These are phyloP conservation scores for Petroica traversi DNA, from an alignment of 2,113 vertebrate species.

Conservation along the genomic window DNA sequence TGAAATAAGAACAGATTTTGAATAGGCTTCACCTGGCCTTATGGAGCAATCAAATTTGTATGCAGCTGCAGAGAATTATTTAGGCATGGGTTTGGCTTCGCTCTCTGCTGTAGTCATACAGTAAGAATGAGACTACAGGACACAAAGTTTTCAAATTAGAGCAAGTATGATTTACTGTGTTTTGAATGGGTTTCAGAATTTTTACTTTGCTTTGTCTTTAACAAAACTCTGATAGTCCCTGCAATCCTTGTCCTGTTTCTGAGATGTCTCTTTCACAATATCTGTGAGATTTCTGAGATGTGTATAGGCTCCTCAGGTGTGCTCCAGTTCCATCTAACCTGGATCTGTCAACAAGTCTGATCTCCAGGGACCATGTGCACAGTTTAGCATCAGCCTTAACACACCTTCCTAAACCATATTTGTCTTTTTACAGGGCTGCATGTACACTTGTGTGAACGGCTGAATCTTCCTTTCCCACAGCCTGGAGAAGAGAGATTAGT, in stretches of 20 bases:
- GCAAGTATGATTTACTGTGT: neutral
- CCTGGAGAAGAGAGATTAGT: neutral
- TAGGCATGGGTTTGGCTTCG: neutral
- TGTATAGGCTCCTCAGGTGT: neutral
- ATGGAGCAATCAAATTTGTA: neutral
- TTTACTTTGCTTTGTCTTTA: neutral
- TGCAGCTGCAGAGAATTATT: neutral
- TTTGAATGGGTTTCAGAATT: neutral
- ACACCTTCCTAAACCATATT: rapidly evolving
- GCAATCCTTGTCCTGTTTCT: neutral
- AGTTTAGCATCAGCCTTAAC: neutral
- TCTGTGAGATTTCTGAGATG: neutral
- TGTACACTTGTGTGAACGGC: neutral
- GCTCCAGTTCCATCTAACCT: rapidly evolving
- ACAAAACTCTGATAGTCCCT: neutral
- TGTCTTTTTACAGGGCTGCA: neutral
- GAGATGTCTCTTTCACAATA: neutral
- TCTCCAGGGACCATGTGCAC: neutral
- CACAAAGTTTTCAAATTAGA: neutral
- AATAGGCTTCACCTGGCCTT: neutral
- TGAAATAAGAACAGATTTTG: neutral
- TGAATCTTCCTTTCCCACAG: neutral
- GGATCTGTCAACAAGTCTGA: neutral
- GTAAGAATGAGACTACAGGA: neutral
- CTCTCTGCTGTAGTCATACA: neutral